Evolutionary conservation across 2,888 invertebrate species (phyloP), one percentile per base, ranked within the genome.

Genomic region (Epiblema foenella): DNA sequence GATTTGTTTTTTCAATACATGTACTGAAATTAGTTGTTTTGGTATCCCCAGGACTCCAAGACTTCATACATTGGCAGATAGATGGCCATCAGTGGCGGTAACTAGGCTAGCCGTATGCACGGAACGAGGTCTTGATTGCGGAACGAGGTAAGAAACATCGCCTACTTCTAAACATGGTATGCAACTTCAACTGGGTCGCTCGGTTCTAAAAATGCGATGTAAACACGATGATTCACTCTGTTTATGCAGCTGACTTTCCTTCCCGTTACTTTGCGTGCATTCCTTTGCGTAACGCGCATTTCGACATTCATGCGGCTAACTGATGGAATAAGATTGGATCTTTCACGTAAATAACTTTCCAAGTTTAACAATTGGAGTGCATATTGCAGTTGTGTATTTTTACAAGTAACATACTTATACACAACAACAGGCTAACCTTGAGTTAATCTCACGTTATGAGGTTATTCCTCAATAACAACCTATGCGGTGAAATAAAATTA

Each of bases 141-240:
- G 85, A 86, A 87, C 88, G 82, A 91, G 91, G 91, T 90, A 89
- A 88, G 85, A 83, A 82, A 82, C 82, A 77, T 72, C 77, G 74
- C 83, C 83, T 80, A 84, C 78, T 85, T 24, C 24, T 24, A 24
- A 24, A 24, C 1, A 24, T 24, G 24, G 2, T 1, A 24, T 24
- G 24, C 24, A 24, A 83, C 76, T 82, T 83, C 79, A 84, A 80
- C 77, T 79, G 79, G 82, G 79, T 77, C 77, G 79, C n/a, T 76
- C 78, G 59, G 52, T 77, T 82, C 77, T 83, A 81, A 84, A 83
- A 84, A 83, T 82, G 79, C 81, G 77, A 79, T 76, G 81, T 85
- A 83, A 83, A 84, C 82, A 84, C 77, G 66, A 62, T 79, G 83
- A 85, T 79, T 85, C 81, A 83, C 75, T 73, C 70, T 77, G 76